Evolutionary conservation across 2,888 invertebrate species (phyloP), one percentile per base, ranked within the genome.

Genomic region (Heteropelma amictum): DNA sequence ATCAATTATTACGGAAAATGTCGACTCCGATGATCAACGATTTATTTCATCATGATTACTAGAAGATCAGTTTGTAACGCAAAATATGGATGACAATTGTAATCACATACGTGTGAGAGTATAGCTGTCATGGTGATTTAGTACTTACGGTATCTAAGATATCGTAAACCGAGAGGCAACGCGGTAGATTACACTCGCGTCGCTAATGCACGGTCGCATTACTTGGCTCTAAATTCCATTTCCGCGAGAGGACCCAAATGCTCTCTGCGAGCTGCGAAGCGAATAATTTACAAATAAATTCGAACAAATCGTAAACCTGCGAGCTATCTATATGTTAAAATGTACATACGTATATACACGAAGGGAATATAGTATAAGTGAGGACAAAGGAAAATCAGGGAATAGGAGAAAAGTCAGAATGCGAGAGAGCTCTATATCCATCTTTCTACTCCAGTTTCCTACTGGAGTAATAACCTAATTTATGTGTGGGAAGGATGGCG

Each of bases 221-320:
- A 75, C 74, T 45, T 28, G 65, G 47, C 61, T 61, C 70, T 70
- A 61, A 61, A 61, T 70, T 70, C 74, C 60, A 61, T 54, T 75
- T 64, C 65, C 54, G 40, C 60, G 26, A 58, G 69, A 64, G 70
- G 40, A 60, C 64, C 70, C 63, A 54, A 67, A 70, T 70, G 74
- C 64, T 70, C 65, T 65, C 70, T 75, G 60, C 47, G 65, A 70
- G 70, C 70, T 33, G 60, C 65, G 40, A 75, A 70, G 60, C 47
- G 74, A 70, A 75, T 75, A 75, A 75, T 75, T 75, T 70, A 45
- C 70, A 65, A 75, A 75, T 75, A 75, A 75, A 75, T 75, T 75
- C 40, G 53, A 65, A 30, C 17, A 49, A 54, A 69, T 54, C 38
- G 69, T 69, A 47, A 21, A 75, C 33, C 61, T 47, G 17, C 23